A percentile compares a stretch with the other conserved stretches of the same genome.
phyloP scores from a whole-genome alignment of 2,888 invertebrate species.

The Halocaridina rubra region DNA sequence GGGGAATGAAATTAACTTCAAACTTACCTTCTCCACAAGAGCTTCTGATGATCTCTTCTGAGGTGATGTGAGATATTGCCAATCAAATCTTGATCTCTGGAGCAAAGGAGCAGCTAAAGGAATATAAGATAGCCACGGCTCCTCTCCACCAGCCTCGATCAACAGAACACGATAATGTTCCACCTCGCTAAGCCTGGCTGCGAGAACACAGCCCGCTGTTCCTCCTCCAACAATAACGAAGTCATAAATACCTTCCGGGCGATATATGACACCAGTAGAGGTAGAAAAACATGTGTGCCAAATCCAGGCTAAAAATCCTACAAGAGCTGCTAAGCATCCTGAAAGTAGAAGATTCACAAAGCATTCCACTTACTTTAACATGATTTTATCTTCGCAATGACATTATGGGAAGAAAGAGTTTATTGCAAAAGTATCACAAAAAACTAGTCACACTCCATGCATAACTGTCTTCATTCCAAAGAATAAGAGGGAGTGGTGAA shows the following conservation, averaged over 20 bases:
- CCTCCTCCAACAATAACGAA: conserved; percentile 60
- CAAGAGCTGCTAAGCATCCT: too few species aligned
- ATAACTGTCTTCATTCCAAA: too few species aligned
- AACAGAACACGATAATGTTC: conserved; percentile 72
- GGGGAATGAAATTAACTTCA: neutral
- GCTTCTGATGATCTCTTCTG: conserved; percentile 78
- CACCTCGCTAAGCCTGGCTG: conserved; percentile 45
- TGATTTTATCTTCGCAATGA: too few species aligned
- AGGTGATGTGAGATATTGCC: conserved; percentile 76
- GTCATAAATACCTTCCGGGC: conserved; percentile 52
- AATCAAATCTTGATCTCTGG: conserved; percentile 77
- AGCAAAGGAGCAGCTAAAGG: conserved; percentile 78
- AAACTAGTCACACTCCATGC: too few species aligned
- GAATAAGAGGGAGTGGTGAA: too few species aligned
- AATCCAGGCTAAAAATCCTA: too few species aligned
- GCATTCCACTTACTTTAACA: too few species aligned
- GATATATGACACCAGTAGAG: conserved; percentile 44
- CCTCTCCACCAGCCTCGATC: conserved; percentile 79
- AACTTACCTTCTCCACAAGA: conserved; percentile 73
- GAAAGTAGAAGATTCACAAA: too few species aligned
- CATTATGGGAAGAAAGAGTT: too few species aligned
- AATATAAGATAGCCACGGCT: conserved; percentile 76
- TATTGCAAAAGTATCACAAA: too few species aligned
- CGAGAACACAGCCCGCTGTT: conserved; percentile 60
- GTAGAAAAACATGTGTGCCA: conserved; percentile 42